Conservation (phyloP, 2,888 invertebrate species). For the Azorinus chamasolen region DNA sequence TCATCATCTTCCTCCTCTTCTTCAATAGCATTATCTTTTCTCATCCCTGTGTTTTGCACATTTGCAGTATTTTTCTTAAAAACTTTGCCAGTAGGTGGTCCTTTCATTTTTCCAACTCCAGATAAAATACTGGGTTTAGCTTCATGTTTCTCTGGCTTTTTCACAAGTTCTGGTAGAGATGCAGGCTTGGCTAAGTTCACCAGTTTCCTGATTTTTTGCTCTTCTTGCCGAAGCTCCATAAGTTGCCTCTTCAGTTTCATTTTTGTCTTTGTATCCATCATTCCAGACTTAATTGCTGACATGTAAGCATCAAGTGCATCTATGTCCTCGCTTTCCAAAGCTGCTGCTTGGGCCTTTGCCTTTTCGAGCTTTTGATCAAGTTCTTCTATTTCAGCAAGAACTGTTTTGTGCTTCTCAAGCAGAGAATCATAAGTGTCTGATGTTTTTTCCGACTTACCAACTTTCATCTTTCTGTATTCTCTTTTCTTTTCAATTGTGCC, state of each 20-base stretch:
- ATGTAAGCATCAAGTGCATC: conserved; percentile 95
- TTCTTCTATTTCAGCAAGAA: conserved; percentile 88
- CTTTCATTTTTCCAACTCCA: conserved; percentile 59
- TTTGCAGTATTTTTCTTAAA: conserved; percentile 33
- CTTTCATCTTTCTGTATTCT: conserved; percentile 90
- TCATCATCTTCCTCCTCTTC: conserved; percentile 69
- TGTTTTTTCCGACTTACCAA: conserved; percentile 86
- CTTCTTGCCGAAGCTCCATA: conserved; percentile 90
- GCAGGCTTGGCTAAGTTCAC: conserved; percentile 90
- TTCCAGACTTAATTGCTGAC: conserved; percentile 87
- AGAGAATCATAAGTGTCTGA: conserved; percentile 88
- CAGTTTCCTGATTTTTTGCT: conserved; percentile 90
- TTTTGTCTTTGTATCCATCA: conserved; percentile 86
- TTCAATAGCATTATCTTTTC: conserved; percentile 27
- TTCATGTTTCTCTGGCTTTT: conserved; percentile 2
- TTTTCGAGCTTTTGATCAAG: conserved; percentile 88
- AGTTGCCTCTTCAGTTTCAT: conserved; percentile 88
- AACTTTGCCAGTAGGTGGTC: conserved; percentile 25
- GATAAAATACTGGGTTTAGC: conserved; percentile 28
- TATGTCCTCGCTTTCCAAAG: conserved; percentile 87
- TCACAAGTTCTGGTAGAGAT: conserved; percentile 80
- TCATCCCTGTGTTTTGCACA: conserved; percentile 38
- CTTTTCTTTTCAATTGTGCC: conserved; percentile 96
- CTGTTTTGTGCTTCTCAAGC: conserved; percentile 89
- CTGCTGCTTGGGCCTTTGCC: conserved; percentile 81